These are phyloP conservation scores for Eupithecia vulgata DNA, from an alignment of 2,888 invertebrate species.

Conservation along the genomic window DNA sequence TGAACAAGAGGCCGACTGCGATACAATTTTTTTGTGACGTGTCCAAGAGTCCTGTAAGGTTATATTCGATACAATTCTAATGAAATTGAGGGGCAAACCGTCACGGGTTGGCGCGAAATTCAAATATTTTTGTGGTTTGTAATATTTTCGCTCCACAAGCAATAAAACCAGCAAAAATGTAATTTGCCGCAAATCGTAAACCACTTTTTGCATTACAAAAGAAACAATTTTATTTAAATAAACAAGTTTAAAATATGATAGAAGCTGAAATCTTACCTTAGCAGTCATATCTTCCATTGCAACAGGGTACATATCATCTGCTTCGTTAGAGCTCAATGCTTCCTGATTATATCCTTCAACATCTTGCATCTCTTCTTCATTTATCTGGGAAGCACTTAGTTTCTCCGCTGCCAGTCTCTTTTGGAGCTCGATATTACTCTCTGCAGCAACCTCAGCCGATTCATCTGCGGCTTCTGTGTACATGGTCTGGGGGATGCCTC, in stretches of 20 bases:
- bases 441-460: conserved; percentile 82
- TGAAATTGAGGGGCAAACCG: too few relatives aligned
- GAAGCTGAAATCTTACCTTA: conserved; percentile 55
- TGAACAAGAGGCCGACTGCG: too few relatives aligned
- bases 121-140: too few relatives aligned
- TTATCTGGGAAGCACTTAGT: conserved; percentile 66
- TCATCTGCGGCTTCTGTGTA: conserved; percentile 93
- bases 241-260: neutral
- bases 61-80: too few relatives aligned
- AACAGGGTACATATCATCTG: conserved; percentile 65
- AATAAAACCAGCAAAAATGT: too few relatives aligned
- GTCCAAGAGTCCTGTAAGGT: too few relatives aligned
- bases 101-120: too few relatives aligned
- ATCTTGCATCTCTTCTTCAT: conserved; percentile 64
- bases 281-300: conserved; percentile 77
- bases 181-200: too few relatives aligned
- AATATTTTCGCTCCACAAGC: too few relatives aligned
- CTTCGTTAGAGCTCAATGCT: conserved; percentile 58
- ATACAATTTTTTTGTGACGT: too few relatives aligned
- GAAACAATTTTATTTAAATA: neutral
- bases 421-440: conserved; percentile 70
- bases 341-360: conserved; percentile 69
- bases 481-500: conserved; percentile 93
- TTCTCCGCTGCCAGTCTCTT: conserved; percentile 72
- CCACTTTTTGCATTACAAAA: too few relatives aligned